Evolutionary conservation across 2,797 vertebrate species (phyloP).

Genomic region (Cetoscarus ocellatus): DNA sequence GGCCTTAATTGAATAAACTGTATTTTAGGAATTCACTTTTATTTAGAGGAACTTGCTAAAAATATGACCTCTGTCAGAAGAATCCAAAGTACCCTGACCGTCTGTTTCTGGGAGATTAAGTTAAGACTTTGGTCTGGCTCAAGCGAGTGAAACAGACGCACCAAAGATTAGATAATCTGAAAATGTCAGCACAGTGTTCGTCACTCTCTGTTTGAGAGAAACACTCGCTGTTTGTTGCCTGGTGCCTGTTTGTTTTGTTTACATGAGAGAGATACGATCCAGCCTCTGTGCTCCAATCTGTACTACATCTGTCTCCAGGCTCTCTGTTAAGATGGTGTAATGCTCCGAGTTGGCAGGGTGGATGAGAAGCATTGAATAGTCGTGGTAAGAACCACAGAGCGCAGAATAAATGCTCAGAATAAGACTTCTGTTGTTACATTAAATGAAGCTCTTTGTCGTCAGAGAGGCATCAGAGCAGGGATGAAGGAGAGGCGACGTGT

Average conservation of each 20-base stretch:
- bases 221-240: constrained; percentile 50
- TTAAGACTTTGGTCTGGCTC: constrained; percentile 37
- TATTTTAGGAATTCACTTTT: too few relatives aligned
- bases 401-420: background rate
- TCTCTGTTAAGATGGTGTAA: constrained; percentile 22
- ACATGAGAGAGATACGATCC: constrained; percentile 57
- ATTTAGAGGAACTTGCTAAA: too few relatives aligned
- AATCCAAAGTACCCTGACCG: constrained; percentile 4
- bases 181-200: constrained; percentile 37
- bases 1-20: too few relatives aligned
- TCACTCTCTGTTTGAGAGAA: constrained; percentile 36
- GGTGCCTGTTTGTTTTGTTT: constrained; percentile 62
- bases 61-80: too few relatives aligned
- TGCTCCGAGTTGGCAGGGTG: constrained; percentile 24
- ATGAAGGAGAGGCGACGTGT: background rate
- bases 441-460: constrained; percentile 5
- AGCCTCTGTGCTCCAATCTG: constrained; percentile 21
- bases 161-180: constrained; percentile 61
- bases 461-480: background rate
- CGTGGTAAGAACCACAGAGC: background rate
- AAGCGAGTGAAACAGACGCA: constrained; percentile 48
- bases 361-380: constrained; percentile 20
- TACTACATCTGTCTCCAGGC: constrained; percentile 42
- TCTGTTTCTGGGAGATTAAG: constrained; percentile 7
- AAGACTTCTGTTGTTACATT: background rate